Base-by-base conservation (phyloP, 2,888 invertebrate species). In the Stenodema calcarata region DNA sequence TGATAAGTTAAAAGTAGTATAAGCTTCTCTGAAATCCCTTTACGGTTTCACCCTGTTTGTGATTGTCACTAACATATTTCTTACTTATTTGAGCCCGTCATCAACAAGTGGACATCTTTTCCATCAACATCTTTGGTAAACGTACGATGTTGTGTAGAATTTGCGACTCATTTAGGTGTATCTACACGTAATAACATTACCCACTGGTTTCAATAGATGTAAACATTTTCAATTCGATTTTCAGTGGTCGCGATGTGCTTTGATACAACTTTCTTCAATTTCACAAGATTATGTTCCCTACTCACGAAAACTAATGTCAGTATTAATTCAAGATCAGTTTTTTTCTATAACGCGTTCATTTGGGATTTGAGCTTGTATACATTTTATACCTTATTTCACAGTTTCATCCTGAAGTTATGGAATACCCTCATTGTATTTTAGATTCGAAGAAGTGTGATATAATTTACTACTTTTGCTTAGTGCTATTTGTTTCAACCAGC, bases 401-500 rank as follows among this genome's bases (percentile, higher is more conserved):
- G 0, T 62, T 23, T 62, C 18, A 0, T 23, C 62, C 23, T 62
- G 23, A 62, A 62, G 23, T 62, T 62, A 27, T 62, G 7, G 27
- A 18, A 62, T 62, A 62, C 62, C 62, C 62, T 62, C 62, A 9
- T 62, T 73, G 73, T 73, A 41, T 73, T 73, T 73, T 41, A 73
- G 35, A 28, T 73, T 73, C 41, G 16, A 41, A 73, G 35, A 73
- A 78, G 78, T 78, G 78, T 78, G 78, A 78, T 78, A 78, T 78
- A 47, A 27, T 78, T 78, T 78, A 78, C 78, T 78, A 78, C 78
- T 78, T 78, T 78, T 78, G 23, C 47, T 80, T 30, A 27, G 80
- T 80, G 30, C 50, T 27, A 54, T 50, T 80, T 54, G 50, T 30
- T 47, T 27, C 23, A 47, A 30, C 47, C 23, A 78, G 50, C 80